A percentile compares a stretch with the other conserved stretches of the same genome.
Evolutionary conservation across 2,888 invertebrate species (phyloP).

Genomic region (Lasioglossum calceatum): DNA sequence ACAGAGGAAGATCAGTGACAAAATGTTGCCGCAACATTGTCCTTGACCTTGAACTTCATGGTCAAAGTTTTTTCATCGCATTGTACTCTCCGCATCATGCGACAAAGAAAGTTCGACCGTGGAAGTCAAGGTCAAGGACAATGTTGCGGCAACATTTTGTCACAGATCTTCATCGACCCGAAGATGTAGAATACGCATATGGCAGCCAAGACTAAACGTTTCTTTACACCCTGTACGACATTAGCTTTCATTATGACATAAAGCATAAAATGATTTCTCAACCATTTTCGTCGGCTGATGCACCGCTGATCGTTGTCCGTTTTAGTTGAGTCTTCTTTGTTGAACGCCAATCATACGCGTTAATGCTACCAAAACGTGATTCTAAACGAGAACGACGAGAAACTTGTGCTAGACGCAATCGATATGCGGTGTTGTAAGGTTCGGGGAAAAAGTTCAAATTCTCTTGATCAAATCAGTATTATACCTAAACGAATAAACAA

Average conservation of each 20-base stretch:
- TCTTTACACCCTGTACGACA: neutral
- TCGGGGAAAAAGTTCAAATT: slow-evolving; percentile 69
- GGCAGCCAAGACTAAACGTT: too few relatives aligned
- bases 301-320: neutral
- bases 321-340: slow-evolving; percentile 53
- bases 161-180: too few relatives aligned
- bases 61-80: too few relatives aligned
- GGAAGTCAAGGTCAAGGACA: too few relatives aligned
- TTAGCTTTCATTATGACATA: neutral
- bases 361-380: slow-evolving; percentile 20
- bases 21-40: too few relatives aligned
- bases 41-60: too few relatives aligned
- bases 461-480: slow-evolving; percentile 80
- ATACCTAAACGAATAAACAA: slow-evolving; percentile 70
- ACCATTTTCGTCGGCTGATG: slow-evolving; percentile 9
- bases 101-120: too few relatives aligned
- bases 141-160: too few relatives aligned
- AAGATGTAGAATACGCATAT: too few relatives aligned
- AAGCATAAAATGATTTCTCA: neutral
- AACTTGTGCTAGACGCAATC: slow-evolving; percentile 27
- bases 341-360: slow-evolving; percentile 39
- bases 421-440: slow-evolving; percentile 51
- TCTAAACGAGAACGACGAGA: slow-evolving; percentile 14
- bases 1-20: too few relatives aligned
- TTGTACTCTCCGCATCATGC: too few relatives aligned